Percentiles rank a stretch among this genome's conserved stretches.
phyloP scores from a whole-genome alignment of 2,113 vertebrate genomes.

The Calidris pygmaea region DNA sequence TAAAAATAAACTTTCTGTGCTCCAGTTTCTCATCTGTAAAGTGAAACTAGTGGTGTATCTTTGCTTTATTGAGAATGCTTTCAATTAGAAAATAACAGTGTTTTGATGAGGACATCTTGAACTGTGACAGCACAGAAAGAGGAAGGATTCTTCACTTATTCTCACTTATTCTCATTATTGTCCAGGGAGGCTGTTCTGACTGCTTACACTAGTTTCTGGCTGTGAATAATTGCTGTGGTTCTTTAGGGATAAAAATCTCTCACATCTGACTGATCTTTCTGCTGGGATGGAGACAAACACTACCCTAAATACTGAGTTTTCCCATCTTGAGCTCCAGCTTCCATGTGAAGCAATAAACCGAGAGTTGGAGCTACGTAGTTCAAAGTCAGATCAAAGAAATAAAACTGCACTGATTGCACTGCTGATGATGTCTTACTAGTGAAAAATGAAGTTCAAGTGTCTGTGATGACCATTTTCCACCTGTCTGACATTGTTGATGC shows the following conservation, averaged over 20 bases:
- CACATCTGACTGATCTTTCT: not conserved
- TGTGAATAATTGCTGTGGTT: not conserved
- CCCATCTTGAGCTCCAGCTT: not conserved
- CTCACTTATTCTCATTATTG: not conserved
- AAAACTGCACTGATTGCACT: not conserved
- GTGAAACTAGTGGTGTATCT: not conserved
- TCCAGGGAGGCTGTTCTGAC: not conserved
- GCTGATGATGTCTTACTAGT: not conserved
- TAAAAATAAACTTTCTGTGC: not conserved
- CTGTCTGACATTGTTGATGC: not conserved
- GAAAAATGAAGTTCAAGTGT: not conserved
- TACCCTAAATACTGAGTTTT: not conserved
- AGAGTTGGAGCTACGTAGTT: not conserved
- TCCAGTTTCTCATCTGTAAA: not conserved
- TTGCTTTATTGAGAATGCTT: not conserved
- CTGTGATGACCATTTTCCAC: not conserved
- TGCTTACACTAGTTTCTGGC: not conserved
- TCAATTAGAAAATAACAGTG: not conserved
- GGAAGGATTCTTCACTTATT: not conserved
- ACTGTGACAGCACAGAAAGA: not conserved
- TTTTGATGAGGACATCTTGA: not conserved
- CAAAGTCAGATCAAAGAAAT: slow-evolving; percentile 9
- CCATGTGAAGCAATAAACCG: not conserved
- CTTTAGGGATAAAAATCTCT: not conserved
- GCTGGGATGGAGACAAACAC: not conserved